These are phyloP conservation scores for Notarius quadriscutis DNA, from an alignment of 2,113 vertebrate species.

Conservation along the genomic window DNA sequence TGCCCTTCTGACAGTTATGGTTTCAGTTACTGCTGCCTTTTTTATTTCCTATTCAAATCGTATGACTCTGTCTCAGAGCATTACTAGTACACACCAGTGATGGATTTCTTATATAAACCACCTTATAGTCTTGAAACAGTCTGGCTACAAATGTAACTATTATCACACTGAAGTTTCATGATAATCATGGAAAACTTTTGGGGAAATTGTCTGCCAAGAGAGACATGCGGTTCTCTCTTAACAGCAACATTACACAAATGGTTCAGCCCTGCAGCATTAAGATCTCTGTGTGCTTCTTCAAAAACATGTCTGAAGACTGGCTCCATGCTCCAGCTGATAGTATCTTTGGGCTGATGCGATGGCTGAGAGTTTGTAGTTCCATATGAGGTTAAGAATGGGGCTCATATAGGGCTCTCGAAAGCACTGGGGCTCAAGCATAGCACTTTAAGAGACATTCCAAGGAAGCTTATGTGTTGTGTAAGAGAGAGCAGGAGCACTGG, in stretches of 20 bases:
- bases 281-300: conserved; percentile 16
- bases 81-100: neutral
- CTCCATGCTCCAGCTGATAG: conserved; percentile 27
- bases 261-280: conserved; percentile 32
- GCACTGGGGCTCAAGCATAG: conserved; percentile 27
- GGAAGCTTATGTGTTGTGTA: conserved; percentile 40
- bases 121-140: neutral
- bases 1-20: neutral
- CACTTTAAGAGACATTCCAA: conserved; percentile 51
- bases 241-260: conserved; percentile 14
- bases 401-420: conserved; percentile 15
- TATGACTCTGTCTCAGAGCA: neutral
- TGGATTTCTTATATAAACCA: neutral
- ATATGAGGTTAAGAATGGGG: conserved; percentile 44
- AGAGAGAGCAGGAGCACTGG: conserved; percentile 29
- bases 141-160: conserved; percentile 1
- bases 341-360: conserved; percentile 11
- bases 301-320: conserved; percentile 28
- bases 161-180: conserved; percentile 1
- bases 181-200: conserved; percentile 33
- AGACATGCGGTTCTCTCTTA: conserved; percentile 33
- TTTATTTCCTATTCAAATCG: neutral
- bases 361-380: conserved; percentile 32
- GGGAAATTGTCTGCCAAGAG: neutral
- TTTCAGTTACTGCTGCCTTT: neutral